Evolutionary conservation across 2,888 invertebrate genomes (phyloP).

Genomic region (Plagodis pulveraria): DNA sequence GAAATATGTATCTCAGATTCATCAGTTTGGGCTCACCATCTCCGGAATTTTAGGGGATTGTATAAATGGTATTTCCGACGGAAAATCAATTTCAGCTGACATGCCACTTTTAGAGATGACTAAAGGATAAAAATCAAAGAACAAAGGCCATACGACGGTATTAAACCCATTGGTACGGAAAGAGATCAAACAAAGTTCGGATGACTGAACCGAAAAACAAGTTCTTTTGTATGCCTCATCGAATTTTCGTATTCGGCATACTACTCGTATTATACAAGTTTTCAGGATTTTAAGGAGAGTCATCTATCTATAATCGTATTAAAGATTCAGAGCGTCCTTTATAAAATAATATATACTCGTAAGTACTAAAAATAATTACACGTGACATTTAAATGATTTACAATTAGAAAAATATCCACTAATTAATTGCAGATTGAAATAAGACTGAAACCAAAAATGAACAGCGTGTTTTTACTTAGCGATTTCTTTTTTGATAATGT

Average conservation of each 20-base stretch:
- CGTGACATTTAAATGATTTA: no score
- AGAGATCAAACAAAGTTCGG: conserved; percentile 31
- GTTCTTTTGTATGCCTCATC: conserved; percentile 17
- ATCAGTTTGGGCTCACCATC: conserved; percentile 26
- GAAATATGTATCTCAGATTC: background rate
- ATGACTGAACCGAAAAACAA: conserved; percentile 31
- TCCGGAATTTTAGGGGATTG: conserved; percentile 6
- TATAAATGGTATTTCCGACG: conserved; percentile 9
- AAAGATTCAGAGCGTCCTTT: background rate
- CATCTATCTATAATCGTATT: background rate
- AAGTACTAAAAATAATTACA: no score
- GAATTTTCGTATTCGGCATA: conserved; percentile 16
- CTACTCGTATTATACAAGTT: background rate
- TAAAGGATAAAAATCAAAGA: conserved; percentile 36
- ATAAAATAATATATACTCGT: no score
- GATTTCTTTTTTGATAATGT: no score
- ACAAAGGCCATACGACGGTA: conserved; percentile 29
- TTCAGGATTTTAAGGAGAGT: background rate
- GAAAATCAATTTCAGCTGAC: conserved; percentile 17
- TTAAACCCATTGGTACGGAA: conserved; percentile 32
- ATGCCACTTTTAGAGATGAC: conserved; percentile 16
- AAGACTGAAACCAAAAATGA: no score
- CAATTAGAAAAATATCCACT: no score
- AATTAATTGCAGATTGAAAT: no score
- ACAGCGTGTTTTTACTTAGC: no score